Percentiles rank a stretch among this genome's conserved stretches.
Evolutionary conservation across 2,113 vertebrate species (phyloP).

Genomic region (Okapia johnstoni): DNA sequence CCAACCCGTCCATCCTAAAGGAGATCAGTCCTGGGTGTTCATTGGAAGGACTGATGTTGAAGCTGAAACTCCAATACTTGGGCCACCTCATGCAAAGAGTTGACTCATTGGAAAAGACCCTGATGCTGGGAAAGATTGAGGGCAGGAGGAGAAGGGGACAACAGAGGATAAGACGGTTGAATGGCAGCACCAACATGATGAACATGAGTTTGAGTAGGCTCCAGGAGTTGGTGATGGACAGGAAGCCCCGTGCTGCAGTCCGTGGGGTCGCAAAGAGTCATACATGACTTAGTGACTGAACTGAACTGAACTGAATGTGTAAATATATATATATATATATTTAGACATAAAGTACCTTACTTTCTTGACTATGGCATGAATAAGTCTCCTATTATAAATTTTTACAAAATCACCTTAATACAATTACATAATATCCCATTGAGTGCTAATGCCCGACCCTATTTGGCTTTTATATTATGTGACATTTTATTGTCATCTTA

Average conservation of each 20-base stretch:
- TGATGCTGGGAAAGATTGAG: background rate
- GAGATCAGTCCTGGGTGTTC: background rate
- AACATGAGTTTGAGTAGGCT: background rate
- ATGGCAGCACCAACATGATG: background rate
- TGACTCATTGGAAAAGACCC: background rate
- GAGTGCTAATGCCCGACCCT: background rate
- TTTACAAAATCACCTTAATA: background rate
- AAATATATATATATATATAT: too few species aligned
- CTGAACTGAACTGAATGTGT: background rate
- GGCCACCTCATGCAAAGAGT: background rate
- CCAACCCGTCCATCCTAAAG: background rate
- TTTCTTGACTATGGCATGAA: background rate
- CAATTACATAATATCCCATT: background rate
- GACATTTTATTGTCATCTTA: background rate
- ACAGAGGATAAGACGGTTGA: background rate
- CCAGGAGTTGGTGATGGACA: background rate
- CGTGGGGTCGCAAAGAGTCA: rapidly evolving
- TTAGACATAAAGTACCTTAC: background rate
- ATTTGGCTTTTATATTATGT: background rate
- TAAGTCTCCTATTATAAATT: background rate
- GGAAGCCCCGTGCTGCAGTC: background rate
- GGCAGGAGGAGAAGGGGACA: background rate
- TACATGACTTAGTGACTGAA: background rate
- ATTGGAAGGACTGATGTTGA: background rate
- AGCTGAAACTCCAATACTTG: background rate